Conservation (phyloP, 1,140 invertebrate genomes). For the Diorhabda sublineata region DNA sequence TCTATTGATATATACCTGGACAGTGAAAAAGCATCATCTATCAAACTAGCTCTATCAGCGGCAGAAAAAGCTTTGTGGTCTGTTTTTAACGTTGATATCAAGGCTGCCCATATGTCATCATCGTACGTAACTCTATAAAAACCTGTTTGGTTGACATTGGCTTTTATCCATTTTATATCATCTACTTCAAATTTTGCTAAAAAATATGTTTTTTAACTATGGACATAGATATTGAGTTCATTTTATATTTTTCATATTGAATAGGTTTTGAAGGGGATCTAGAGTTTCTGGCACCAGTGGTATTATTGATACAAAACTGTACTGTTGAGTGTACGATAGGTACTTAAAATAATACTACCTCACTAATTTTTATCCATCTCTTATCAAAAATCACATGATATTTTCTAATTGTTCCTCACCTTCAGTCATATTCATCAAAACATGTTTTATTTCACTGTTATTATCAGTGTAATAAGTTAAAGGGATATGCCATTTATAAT, state of each 20-base stretch:
- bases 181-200: constrained; percentile 63
- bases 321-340: too few relatives aligned
- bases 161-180: constrained; percentile 74
- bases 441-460: constrained; percentile 46
- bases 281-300: too few relatives aligned
- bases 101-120: constrained; percentile 66
- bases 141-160: constrained; percentile 80
- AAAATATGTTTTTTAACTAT: constrained; percentile 22
- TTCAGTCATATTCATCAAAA: constrained; percentile 74
- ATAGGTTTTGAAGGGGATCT: too few relatives aligned
- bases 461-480: constrained; percentile 67
- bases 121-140: constrained; percentile 87
- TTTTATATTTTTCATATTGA: too few relatives aligned
- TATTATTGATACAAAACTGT: too few relatives aligned
- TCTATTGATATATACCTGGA: constrained; percentile 53
- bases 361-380: too few relatives aligned
- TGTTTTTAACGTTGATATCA: constrained; percentile 64
- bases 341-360: too few relatives aligned
- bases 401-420: constrained; percentile 48
- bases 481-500: constrained; percentile 74
- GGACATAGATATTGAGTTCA: too few relatives aligned
- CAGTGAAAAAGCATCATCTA: constrained; percentile 74
- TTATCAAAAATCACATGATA: too few relatives aligned
- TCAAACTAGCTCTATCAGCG: constrained; percentile 68
- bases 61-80: constrained; percentile 67